These are phyloP conservation scores for Didymodactylos carnosus DNA, from an alignment of 2,888 invertebrate genomes.

Conservation along the genomic window DNA sequence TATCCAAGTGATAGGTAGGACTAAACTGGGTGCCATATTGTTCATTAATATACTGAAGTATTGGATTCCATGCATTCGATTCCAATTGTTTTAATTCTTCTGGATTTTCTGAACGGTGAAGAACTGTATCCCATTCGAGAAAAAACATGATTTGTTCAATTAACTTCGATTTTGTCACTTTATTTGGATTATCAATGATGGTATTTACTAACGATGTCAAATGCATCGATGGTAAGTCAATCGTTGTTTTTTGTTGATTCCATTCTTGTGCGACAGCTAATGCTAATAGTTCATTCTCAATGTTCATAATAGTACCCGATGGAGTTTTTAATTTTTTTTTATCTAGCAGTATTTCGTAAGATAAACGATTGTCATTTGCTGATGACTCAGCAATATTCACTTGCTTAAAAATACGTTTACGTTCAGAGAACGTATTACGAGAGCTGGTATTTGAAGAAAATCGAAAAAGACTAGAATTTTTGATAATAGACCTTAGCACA, in stretches of 20 bases:
- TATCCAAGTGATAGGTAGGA: conserved; percentile 11
- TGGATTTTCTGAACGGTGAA: conserved; percentile 42
- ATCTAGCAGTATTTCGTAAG: conserved; percentile 65
- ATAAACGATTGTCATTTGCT: conserved; percentile 17
- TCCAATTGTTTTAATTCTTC: conserved; percentile 56
- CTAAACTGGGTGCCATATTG: conserved; percentile 30
- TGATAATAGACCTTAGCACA: too few species aligned
- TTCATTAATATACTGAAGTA: conserved; percentile 69
- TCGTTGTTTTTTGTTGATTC: conserved; percentile 59
- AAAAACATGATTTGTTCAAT: conserved; percentile 57
- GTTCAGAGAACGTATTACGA: too few species aligned
- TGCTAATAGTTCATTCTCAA: conserved; percentile 67
- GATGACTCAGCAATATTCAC: conserved; percentile 21
- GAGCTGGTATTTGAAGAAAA: too few species aligned
- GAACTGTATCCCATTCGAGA: conserved; percentile 37
- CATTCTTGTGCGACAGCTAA: conserved; percentile 82
- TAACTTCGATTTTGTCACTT: conserved; percentile 52
- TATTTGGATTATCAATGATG: conserved; percentile 72
- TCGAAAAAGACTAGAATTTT: too few species aligned
- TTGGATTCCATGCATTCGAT: conserved; percentile 63
- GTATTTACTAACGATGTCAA: conserved; percentile 74
- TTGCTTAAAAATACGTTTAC: conserved; percentile 31
- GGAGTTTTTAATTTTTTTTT: conserved; percentile 74
- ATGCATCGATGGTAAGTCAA: conserved; percentile 65
- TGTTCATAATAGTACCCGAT: conserved; percentile 51